Evolutionary conservation across 2,888 invertebrate genomes (phyloP), one percentile per base, ranked within the genome.

Genomic region (Crossocerus cetratus): DNA sequence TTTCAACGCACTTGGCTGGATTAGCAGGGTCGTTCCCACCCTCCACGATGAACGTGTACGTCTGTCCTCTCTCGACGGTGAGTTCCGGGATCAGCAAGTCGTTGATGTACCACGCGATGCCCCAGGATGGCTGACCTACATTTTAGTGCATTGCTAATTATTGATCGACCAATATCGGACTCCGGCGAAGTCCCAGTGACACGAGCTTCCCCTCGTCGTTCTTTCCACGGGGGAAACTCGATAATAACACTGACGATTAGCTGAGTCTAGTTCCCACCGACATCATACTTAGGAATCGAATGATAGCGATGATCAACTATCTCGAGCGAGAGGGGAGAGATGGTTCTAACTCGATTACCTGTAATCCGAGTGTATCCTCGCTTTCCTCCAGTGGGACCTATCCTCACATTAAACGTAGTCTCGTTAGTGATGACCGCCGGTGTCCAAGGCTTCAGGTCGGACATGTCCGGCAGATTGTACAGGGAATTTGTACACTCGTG

Each of bases 101-200:
- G 91, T 98, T 97, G 87, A 98, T 94, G 91, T 97, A 98, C 97
- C 97, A 98, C 18, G 96, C 96, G 76, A 97, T 96, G 69, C 97
- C 97, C 96, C 97, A 97, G 0, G 96, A 95, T 4, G 96, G 94
- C 81, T 93, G 92, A 57, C 93, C 94, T 94, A 68, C 4, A 53
- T 65, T 68, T 42, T 16, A 54, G 58, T 23, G 53, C 14, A 58
- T 56, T 23, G 13, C 43, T 13, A 16, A 62, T 64, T 1, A 18
- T 1, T 2, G 4, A 14, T 2, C 2, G 44, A n/a, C 1, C 13
- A 3, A 13, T 11, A 32, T 32, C 32, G 32, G 32, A 32, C 32
- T 32, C 32, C 32, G 11, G 8, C 32, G 32, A 32, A 32, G 32
- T 32, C 11, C 32, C 32, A 32, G 32, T 32, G 32, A 32, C 32